Conservation (phyloP, 2,113 vertebrate genomes). For the Scomber japonicus region DNA sequence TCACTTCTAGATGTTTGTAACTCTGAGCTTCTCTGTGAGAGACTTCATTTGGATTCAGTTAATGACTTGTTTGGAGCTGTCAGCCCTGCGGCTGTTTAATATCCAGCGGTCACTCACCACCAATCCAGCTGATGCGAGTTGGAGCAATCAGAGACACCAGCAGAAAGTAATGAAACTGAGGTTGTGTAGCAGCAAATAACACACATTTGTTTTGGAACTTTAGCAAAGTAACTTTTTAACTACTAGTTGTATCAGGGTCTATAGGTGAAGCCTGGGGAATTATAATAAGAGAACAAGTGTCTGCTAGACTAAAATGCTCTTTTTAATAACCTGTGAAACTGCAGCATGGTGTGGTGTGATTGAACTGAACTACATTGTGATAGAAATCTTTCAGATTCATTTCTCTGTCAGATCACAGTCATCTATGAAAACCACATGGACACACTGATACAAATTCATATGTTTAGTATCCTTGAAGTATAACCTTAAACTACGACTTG, state of each 20-base stretch:
- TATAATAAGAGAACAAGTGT: too few species aligned
- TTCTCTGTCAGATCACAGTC: background rate
- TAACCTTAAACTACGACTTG: background rate
- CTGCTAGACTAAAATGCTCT: too few species aligned
- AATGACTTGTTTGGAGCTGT: slow-evolving; percentile 10
- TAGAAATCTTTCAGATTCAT: background rate
- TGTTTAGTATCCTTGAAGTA: background rate
- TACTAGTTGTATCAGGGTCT: too few species aligned
- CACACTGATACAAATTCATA: background rate
- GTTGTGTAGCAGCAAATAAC: too few species aligned
- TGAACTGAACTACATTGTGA: too few species aligned
- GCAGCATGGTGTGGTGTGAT: too few species aligned
- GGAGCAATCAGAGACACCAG: too few species aligned
- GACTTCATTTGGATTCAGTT: slow-evolving; percentile 4
- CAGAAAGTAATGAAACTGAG: background rate
- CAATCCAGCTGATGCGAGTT: background rate
- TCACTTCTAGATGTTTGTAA: background rate
- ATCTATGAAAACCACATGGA: background rate
- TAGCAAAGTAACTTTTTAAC: too few species aligned
- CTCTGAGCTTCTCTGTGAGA: background rate
- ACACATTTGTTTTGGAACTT: too few species aligned
- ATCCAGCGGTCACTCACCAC: background rate
- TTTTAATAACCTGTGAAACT: too few species aligned
- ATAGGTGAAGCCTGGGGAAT: too few species aligned
- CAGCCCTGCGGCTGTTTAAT: background rate